Evolutionary conservation across 1,140 invertebrate genomes (phyloP), one percentile per base, ranked within the genome.

Genomic region (Brachionus plicatilis): DNA sequence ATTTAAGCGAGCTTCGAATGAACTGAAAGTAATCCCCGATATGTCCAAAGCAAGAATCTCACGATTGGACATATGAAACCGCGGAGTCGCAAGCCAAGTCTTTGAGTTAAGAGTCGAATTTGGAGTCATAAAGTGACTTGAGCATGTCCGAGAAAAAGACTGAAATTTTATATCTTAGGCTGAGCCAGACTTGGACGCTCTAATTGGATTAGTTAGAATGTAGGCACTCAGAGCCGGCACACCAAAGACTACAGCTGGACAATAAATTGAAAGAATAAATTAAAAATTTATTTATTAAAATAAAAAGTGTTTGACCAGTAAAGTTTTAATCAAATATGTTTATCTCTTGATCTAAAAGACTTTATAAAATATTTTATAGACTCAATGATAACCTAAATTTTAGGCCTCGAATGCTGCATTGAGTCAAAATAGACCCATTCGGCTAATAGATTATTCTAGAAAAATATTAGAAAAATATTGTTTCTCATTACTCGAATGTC

Each of bases 381-480:
- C 68, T 72, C 17, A 72, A 72, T 41, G 68, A 72, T 72, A 72
- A 72, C 68, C 68, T 72, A 72, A 72, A 72, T 72, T 70, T 72
- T 37, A 24, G 41, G 20, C 41, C 41, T 72, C 41, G 33, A 72
- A 43, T 72, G 41, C 9, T 43, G n/a, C 33, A 20, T 20, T 68
- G 66, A 33, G 66, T 68, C 33, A 41, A 41, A 60, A 60, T 60
- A 60, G 53, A 60, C 53, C 53, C 5, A 60, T 60, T 8, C 20
- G 53, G 53, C 20, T 60, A 60, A 60, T 60, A 60, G 53, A 60
- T 60, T 60, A 27, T 60, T 60, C 27, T 60, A 60, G 53, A 60
- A 60, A 47, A 56, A 56, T 56, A 56, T 56, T 56, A 56, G 50
- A 56, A 56, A 47, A 60, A 60, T 60, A 60, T 60, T 60, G 53